Conservation (phyloP, 2,888 invertebrate genomes). For the Hedya salicella region DNA sequence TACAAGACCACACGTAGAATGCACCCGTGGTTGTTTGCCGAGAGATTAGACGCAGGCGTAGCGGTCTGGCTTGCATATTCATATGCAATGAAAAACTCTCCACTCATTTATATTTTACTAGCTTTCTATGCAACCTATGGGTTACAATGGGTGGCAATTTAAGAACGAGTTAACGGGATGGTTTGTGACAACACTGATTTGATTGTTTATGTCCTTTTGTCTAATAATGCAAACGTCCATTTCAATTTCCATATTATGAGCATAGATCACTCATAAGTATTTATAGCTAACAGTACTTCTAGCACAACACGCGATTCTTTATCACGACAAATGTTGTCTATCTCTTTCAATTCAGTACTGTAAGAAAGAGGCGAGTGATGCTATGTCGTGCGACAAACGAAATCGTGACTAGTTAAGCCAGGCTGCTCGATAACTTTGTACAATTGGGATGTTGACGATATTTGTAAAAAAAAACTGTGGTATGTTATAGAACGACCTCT, state of each 20-base stretch:
- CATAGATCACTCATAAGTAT: background rate
- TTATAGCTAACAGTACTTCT: too few relatives aligned
- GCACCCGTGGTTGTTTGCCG: constrained; percentile 47
- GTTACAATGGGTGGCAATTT: constrained; percentile 31
- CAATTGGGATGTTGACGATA: too few relatives aligned
- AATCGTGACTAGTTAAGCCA: too few relatives aligned
- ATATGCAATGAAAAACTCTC: constrained; percentile 46
- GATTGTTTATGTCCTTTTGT: constrained; percentile 7
- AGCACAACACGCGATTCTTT: too few relatives aligned
- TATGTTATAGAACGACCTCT: too few relatives aligned
- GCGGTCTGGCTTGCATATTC: constrained; percentile 44
- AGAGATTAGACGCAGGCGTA: constrained; percentile 46
- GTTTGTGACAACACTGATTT: constrained; percentile 13
- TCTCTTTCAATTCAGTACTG: too few relatives aligned
- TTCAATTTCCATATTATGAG: background rate
- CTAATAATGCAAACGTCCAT: background rate
- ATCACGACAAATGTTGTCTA: too few relatives aligned
- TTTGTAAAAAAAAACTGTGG: too few relatives aligned
- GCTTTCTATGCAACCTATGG: constrained; percentile 33
- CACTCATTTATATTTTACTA: constrained; percentile 45
- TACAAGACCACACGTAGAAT: constrained; percentile 45
- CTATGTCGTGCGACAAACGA: too few relatives aligned
- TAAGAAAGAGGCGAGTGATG: too few relatives aligned
- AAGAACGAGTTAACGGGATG: constrained; percentile 23
- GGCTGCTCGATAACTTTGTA: too few relatives aligned